Conservation (phyloP, 2,797 vertebrate species). For the Enteromius trimaculatus region DNA sequence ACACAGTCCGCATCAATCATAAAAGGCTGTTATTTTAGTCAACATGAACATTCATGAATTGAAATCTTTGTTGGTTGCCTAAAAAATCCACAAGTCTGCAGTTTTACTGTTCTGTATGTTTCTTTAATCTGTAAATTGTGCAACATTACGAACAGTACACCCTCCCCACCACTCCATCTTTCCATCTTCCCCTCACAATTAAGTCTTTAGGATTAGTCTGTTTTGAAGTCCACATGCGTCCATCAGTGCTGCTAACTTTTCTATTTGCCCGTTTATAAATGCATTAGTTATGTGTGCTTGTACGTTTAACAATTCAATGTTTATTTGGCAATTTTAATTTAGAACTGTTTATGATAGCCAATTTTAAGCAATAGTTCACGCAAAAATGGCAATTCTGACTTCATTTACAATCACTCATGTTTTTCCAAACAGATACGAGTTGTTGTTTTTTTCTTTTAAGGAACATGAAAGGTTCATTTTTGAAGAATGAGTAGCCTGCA, state of each 20-base stretch:
- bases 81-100: slow-evolving; percentile 3
- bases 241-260: slow-evolving; percentile 67
- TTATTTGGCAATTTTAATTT: background rate
- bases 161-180: slow-evolving; percentile 40
- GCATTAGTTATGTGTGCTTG: slow-evolving; percentile 1
- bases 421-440: background rate
- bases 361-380: background rate
- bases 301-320: slow-evolving; percentile 10
- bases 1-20: background rate
- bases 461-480: background rate
- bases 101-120: slow-evolving; percentile 3
- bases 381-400: background rate
- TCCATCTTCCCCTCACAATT: slow-evolving; percentile 61
- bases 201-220: slow-evolving; percentile 81
- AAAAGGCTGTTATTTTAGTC: background rate
- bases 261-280: slow-evolving; percentile 25
- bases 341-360: background rate
- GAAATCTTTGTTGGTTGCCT: background rate
- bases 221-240: slow-evolving; percentile 66
- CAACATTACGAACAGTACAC: slow-evolving; percentile 4
- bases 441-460: background rate
- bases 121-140: background rate
- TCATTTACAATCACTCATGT: background rate
- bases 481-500: background rate
- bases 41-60: background rate